These are phyloP conservation scores for Nowickia ferox DNA, from an alignment of 2,888 invertebrate species.

Conservation along the genomic window DNA sequence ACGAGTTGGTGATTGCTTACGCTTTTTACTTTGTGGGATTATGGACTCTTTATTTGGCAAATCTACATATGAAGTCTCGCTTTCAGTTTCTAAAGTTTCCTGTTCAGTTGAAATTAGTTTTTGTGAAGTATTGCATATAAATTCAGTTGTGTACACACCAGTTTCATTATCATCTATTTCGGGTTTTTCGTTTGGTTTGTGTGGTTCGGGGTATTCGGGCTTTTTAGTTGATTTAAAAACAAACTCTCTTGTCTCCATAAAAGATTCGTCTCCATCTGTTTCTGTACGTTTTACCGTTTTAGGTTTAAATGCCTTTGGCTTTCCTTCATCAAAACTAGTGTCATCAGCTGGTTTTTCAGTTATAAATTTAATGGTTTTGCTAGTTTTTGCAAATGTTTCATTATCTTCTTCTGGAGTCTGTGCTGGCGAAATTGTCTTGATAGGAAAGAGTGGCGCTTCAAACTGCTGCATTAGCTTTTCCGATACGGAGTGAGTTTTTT, in stretches of 20 bases:
- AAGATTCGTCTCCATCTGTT: conserved; percentile 19
- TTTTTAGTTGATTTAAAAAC: conserved; percentile 8
- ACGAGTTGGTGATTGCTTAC: background rate
- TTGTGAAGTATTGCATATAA: conserved; percentile 27
- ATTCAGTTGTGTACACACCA: background rate
- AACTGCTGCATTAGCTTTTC: background rate
- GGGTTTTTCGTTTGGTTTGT: background rate
- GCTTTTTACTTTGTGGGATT: too few species aligned
- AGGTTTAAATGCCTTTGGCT: background rate
- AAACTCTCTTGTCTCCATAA: conserved; percentile 26
- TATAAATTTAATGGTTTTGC: conserved; percentile 1
- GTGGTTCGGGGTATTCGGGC: background rate
- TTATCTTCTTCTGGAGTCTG: background rate
- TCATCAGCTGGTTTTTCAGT: background rate
- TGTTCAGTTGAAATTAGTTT: conserved; percentile 33
- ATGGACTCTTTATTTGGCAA: background rate
- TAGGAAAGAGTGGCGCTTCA: background rate
- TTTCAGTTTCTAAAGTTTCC: conserved; percentile 18
- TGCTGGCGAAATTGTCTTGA: background rate
- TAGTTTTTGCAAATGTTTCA: background rate
- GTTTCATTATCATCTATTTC: conserved; percentile 2
- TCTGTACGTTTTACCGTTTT: conserved; percentile 1
- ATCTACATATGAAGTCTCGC: background rate
- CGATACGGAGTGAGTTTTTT: background rate
- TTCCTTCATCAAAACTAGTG: background rate